Evolutionary conservation across 2,888 invertebrate species (phyloP).

Genomic region (Cephus runcator): DNA sequence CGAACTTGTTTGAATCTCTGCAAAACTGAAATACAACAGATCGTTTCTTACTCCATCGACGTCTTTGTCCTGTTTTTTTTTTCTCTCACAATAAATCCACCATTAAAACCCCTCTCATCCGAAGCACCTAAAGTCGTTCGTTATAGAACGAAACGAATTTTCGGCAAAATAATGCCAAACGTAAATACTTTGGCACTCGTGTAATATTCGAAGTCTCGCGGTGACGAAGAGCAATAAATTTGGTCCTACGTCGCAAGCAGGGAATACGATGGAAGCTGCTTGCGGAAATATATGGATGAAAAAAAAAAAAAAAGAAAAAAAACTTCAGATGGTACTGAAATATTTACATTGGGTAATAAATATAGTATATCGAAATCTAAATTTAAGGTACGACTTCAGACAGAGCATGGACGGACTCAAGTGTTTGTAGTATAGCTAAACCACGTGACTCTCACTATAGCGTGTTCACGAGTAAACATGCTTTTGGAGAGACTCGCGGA

Average conservation of each 20-base stretch:
- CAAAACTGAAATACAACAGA: slow-evolving; percentile 43
- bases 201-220: background rate
- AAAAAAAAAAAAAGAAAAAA: background rate
- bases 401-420: background rate
- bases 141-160: background rate
- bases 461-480: background rate
- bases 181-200: background rate
- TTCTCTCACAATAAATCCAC: background rate
- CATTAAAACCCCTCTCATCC: background rate
- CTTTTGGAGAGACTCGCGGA: background rate
- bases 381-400: background rate
- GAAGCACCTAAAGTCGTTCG: background rate
- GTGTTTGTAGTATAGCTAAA: background rate
- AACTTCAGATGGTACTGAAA: background rate
- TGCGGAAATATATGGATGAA: background rate
- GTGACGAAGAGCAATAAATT: background rate
- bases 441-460: background rate
- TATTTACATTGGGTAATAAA: background rate
- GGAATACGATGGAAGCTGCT: background rate
- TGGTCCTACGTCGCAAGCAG: background rate
- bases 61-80: background rate
- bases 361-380: background rate
- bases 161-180: slow-evolving; percentile 8
- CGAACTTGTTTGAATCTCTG: slow-evolving; percentile 35
- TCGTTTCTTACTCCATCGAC: slow-evolving; percentile 35